phyloP scores from a whole-genome alignment of 2,113 vertebrate species.

The Eolophus roseicapilla region DNA sequence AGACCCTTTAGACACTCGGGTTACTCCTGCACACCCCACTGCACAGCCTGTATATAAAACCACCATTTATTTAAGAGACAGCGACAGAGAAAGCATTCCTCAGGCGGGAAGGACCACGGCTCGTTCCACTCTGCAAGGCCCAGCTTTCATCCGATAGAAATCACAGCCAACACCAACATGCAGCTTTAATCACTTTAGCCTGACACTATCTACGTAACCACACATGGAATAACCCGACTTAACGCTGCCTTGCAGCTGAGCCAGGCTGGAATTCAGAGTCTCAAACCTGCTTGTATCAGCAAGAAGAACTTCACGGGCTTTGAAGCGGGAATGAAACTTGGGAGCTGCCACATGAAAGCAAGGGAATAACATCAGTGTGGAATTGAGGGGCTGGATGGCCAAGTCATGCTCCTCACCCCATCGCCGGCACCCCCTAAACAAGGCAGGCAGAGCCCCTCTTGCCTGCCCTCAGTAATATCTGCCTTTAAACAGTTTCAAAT shows the following conservation, averaged over 20 bases:
- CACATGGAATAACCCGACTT: not conserved
- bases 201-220: not conserved
- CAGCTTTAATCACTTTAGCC: not conserved
- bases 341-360: not conserved
- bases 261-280: not conserved
- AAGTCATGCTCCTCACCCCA: not conserved
- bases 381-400: not conserved
- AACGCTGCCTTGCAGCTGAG: not conserved
- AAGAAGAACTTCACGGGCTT: not conserved
- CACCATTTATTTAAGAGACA: not conserved
- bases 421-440: not conserved
- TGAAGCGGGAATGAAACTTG: not conserved
- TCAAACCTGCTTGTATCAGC: not conserved
- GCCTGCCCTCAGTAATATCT: not conserved
- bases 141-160: not conserved
- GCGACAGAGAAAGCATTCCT: not conserved
- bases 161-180: not conserved
- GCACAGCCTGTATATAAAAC: not conserved
- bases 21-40: not conserved
- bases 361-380: fast-evolving
- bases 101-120: not conserved
- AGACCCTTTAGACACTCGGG: not conserved
- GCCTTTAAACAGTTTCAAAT: not conserved
- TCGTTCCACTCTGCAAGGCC: not conserved
- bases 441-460: not conserved